A percentile compares a stretch with the other conserved stretches of the same genome.
These are phyloP conservation scores for Myotis brandtii DNA, from an alignment of 2,113 vertebrate species.

Conservation along the genomic window DNA sequence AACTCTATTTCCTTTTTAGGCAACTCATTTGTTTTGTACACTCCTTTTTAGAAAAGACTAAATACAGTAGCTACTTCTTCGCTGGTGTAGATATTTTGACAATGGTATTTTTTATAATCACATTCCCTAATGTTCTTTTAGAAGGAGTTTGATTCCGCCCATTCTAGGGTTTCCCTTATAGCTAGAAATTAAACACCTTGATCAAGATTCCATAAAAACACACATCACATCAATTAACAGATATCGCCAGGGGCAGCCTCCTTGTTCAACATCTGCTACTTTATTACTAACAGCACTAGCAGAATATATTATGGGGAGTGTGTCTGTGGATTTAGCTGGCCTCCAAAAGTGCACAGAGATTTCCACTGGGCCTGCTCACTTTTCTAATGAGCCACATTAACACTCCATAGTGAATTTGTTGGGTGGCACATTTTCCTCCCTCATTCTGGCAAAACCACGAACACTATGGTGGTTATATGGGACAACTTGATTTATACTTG, in stretches of 20 bases:
- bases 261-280: conserved; percentile 85
- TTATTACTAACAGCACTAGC: conserved; percentile 68
- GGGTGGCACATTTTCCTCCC: not conserved
- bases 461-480: not conserved
- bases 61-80: not conserved
- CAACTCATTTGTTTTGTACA: not conserved
- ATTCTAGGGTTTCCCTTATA: conserved; percentile 53
- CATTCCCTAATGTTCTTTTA: conserved; percentile 53
- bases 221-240: conserved; percentile 85
- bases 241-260: conserved; percentile 84
- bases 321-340: not conserved
- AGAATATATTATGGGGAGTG: conserved; percentile 79
- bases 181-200: conserved; percentile 67
- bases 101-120: conserved; percentile 42
- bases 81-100: conserved; percentile 41
- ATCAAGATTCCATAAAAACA: conserved; percentile 70
- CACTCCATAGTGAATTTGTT: not conserved
- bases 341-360: not conserved
- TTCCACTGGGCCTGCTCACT: not conserved
- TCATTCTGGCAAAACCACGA: not conserved
- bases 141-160: conserved; percentile 33
- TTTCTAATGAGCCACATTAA: not conserved
- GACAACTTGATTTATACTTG: not conserved
- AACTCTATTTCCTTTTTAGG: not conserved
- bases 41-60: not conserved